Base-by-base conservation (phyloP, 2,113 vertebrate species). In the Malaclemys terrapin region DNA sequence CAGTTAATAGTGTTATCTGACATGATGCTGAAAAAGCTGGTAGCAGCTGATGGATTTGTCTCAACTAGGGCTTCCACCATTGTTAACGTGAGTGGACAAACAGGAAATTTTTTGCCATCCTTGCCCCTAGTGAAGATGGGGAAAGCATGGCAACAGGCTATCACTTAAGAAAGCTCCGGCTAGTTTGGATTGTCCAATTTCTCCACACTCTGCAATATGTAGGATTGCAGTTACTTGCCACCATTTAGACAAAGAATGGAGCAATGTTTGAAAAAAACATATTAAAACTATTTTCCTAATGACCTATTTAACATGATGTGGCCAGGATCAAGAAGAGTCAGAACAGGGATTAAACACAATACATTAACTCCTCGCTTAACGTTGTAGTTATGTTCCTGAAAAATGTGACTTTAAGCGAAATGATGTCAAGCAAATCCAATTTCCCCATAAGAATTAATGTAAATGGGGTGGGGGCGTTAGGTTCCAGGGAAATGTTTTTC, bases 1-100 rank as follows among this genome's bases (percentile, higher is more conserved):
- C n/a, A 82, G n/a, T 52, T 69, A n/a, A 9, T 17, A 91, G 78
- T 13, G 76, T 45, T 45, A 42, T 75, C 72, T 45, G 31, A 49
- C 29, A 38, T 19, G 31, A 35, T n/a, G 31, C 62, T n/a, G 35
- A n/a, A 29, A 88, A 85, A 79, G 54, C 25, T n/a, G 24, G 69
- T 22, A 8, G 2, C 14, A 57, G 0, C 0, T 3, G 25, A 72
- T 3, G 31, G 8, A 72, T 9, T 27, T 16, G 53, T n/a, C 88
- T 54, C 1, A 8, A 85, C 27, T 17, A 85, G 19, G 35, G 57
- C 16, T 42, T 25, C 49, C 83, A 7, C 12, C 75, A 47, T 0
- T 0, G 76, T 47, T 38, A 62, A 47, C 42, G 35, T 3, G 4
- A 62, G 45, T 69, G 65, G 57, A 76, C 5, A 53, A 87, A 25